phyloP scores from a whole-genome alignment of 2,113 vertebrate genomes.

The Nipponia nippon region DNA sequence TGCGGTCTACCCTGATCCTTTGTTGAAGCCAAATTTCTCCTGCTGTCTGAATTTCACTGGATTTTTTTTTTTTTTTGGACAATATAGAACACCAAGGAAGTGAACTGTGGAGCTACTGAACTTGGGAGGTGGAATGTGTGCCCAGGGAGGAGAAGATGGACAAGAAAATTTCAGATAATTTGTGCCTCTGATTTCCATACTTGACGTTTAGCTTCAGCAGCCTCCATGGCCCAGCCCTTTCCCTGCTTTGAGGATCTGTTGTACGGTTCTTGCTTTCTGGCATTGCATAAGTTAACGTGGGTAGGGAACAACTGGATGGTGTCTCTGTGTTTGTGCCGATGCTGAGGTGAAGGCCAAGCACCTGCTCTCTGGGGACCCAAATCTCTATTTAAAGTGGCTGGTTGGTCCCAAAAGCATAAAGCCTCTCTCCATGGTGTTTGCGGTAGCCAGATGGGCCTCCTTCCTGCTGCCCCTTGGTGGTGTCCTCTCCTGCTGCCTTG shows the following conservation, averaged over 20 bases:
- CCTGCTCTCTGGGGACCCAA: background rate
- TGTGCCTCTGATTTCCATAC: background rate
- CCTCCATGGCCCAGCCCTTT: background rate
- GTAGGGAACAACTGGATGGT: background rate
- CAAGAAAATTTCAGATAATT: background rate
- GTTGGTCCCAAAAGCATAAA: background rate
- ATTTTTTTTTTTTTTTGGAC: background rate
- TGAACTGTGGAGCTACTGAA: background rate
- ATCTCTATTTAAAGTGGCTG: background rate
- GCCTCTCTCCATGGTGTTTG: background rate
- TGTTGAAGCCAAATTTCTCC: background rate
- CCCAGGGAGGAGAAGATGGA: conserved; percentile 29
- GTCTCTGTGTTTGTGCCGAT: background rate
- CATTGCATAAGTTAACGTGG: background rate
- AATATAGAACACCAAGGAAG: background rate
- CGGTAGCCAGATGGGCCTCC: background rate
- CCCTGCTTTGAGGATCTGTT: background rate
- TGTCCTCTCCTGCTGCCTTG: background rate
- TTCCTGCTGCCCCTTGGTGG: background rate
- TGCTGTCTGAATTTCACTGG: background rate
- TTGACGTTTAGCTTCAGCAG: background rate
- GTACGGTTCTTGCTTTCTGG: background rate
- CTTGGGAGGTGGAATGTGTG: background rate
- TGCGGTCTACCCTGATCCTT: background rate
- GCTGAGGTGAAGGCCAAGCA: background rate